These are phyloP conservation scores for Brachypteracias leptosomus DNA, from an alignment of 2,113 vertebrate species.

Conservation along the genomic window DNA sequence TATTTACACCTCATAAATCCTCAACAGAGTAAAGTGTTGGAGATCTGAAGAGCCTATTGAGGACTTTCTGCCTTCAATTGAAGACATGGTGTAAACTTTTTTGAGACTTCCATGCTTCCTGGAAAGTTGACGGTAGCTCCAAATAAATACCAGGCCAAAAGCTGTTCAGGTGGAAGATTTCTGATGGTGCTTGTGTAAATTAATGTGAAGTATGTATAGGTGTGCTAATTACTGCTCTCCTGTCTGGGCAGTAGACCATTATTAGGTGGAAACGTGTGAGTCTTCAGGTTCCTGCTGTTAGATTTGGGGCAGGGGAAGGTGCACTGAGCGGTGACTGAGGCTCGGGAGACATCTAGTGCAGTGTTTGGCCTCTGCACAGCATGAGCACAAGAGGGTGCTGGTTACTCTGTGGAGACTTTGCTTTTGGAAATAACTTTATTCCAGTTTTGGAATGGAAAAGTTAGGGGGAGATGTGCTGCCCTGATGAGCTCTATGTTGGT, in stretches of 20 bases:
- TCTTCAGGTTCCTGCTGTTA: neutral
- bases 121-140: neutral
- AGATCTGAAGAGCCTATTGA: neutral
- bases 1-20: neutral
- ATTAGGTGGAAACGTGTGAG: neutral
- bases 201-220: neutral
- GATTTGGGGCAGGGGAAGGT: neutral
- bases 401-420: neutral
- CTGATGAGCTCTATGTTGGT: neutral
- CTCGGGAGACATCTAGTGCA: rapidly evolving
- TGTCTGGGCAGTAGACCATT: neutral
- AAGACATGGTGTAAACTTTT: neutral
- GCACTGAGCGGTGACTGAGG: neutral
- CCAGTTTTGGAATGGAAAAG: neutral
- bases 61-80: neutral
- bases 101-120: neutral
- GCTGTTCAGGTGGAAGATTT: neutral
- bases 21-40: neutral
- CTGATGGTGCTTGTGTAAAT: neutral
- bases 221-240: neutral
- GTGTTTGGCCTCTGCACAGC: rapidly evolving
- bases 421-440: neutral
- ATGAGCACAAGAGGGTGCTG: neutral
- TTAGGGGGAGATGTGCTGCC: neutral
- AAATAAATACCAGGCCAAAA: neutral